Evolutionary conservation across 2,888 invertebrate genomes (phyloP), one percentile per base, ranked within the genome.

Genomic region (Pheosia tremula): DNA sequence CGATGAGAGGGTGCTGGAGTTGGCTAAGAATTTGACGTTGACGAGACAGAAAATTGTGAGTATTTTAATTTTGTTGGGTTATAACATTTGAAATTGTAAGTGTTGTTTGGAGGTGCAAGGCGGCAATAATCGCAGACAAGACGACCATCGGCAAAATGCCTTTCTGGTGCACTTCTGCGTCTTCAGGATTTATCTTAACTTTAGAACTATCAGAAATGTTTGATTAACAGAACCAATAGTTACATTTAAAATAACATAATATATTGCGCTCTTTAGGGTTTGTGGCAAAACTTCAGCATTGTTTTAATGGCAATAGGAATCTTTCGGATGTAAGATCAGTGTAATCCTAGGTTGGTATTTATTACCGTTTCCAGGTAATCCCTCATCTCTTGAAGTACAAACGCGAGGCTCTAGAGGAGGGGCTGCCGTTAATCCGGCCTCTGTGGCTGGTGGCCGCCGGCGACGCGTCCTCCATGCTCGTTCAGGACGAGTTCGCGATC

Each of bases 371-470:
- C 3, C 79, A 96, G 96, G 95, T 98, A 0, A 96, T 97, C 7
- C 97, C 97, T 0, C 89, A 96, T 41, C 91, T 98, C 38, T 95
- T 96, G 71, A 96, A 96, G 75, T 97, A 97, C 83, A 96, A 97
- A 3, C 95, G 96, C 36, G 97, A 97, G 66, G 96, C 98, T 0
- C 86, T 98, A 69, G 96, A 97, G 75, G 96, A 96, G 24, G 98
- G 98, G 0, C 82, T 97, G 59, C 98, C 98, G 0, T 94, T 98
- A 64, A 96, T 98, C 56, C 94, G 98, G 1, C 98, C 98, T 0
- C 91, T 98, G 60, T 98, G 98, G 98, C 97, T 98, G 96, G 89
- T 97, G 64, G 96, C 97, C 66, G 96, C 97, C 0, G 95, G 95
- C 0, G 98, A 98, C 89, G 95, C 97, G 0, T 97, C 97, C 59